Evolutionary conservation across 2,113 vertebrate species (phyloP).

Genomic region (Naja naja): DNA sequence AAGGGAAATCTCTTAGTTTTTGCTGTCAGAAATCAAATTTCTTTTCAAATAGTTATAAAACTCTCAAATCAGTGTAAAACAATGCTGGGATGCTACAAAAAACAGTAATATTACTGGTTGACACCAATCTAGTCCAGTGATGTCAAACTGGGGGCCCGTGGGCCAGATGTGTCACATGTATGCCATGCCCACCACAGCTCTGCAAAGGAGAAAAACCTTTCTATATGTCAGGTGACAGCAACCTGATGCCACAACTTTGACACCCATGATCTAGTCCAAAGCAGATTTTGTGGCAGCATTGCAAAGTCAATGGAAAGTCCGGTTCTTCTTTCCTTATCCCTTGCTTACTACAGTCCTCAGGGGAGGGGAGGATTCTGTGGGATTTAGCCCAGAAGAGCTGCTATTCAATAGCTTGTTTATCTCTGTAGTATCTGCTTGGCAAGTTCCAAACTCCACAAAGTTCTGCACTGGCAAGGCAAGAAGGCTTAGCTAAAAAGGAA

Average conservation of each 20-base stretch:
- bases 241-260: too few relatives aligned
- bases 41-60: not conserved
- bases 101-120: not conserved
- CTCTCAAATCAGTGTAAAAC: not conserved
- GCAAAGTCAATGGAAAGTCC: not conserved
- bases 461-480: not conserved
- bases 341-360: not conserved
- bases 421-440: not conserved
- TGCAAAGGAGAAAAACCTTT: too few relatives aligned
- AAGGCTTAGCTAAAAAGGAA: not conserved
- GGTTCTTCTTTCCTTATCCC: not conserved
- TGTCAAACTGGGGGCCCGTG: too few relatives aligned
- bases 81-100: not conserved
- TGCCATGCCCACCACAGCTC: too few relatives aligned
- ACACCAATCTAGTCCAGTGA: not conserved
- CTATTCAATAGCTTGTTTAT: not conserved
- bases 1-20: not conserved
- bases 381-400: not conserved
- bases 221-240: too few relatives aligned
- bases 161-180: accelerated
- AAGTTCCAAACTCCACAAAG: not conserved
- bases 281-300: not conserved
- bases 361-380: not conserved
- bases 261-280: not conserved
- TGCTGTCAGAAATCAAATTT: not conserved